Evolutionary conservation across 2,113 vertebrate species (phyloP).

Genomic region (Onychostruthus taczanowskii): DNA sequence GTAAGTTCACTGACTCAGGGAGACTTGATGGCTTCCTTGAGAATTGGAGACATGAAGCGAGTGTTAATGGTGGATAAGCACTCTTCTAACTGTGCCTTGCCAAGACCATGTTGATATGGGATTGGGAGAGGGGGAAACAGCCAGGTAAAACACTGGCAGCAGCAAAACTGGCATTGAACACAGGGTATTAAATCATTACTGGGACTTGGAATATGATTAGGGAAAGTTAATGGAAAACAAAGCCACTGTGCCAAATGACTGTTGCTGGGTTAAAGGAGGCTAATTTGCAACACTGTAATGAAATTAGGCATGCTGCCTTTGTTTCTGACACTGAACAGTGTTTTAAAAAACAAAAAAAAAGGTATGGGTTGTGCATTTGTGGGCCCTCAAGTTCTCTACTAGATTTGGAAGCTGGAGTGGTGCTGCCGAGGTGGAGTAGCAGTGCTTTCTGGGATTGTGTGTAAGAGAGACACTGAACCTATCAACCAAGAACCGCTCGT

Average conservation of each 20-base stretch:
- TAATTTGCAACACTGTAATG: slow-evolving; percentile 45
- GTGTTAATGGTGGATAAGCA: neutral
- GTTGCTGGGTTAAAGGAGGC: slow-evolving; percentile 61
- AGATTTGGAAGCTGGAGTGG: neutral
- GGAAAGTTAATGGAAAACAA: slow-evolving; percentile 60
- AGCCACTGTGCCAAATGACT: slow-evolving; percentile 53
- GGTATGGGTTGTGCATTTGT: neutral
- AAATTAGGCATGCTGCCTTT: slow-evolving; percentile 42
- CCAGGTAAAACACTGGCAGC: slow-evolving; percentile 15
- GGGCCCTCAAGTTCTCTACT: neutral
- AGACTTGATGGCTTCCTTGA: neutral
- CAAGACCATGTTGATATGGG: neutral
- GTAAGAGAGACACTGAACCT: neutral
- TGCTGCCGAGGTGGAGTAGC: neutral
- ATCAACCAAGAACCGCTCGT: rapidly evolving
- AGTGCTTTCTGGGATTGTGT: neutral
- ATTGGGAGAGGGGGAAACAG: neutral
- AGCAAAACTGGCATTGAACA: slow-evolving; percentile 25
- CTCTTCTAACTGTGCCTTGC: neutral
- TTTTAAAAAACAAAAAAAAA: neutral
- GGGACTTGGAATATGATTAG: slow-evolving; percentile 60
- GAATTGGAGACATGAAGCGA: rapidly evolving
- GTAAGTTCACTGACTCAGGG: neutral
- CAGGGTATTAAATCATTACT: slow-evolving; percentile 57
- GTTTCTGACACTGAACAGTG: neutral